These are phyloP conservation scores for Gallinago solitaria DNA, from an alignment of 2,797 vertebrate species.

Conservation along the genomic window DNA sequence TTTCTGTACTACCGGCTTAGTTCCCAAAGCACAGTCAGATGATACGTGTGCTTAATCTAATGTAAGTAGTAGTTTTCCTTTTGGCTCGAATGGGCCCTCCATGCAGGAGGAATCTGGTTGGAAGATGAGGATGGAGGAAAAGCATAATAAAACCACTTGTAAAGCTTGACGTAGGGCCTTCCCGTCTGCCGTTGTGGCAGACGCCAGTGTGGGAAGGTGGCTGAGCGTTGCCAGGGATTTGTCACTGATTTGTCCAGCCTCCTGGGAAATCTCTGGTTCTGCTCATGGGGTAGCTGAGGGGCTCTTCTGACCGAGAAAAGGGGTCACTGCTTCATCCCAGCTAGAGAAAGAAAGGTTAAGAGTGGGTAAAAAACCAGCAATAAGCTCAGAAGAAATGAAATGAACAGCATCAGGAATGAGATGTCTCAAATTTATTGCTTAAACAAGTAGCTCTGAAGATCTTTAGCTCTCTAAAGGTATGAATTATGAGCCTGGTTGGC, in stretches of 20 bases:
- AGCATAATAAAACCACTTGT: background rate
- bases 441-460: background rate
- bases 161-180: background rate
- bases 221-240: background rate
- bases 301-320: background rate
- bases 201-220: background rate
- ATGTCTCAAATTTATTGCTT: conserved; percentile 33
- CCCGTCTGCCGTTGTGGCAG: background rate
- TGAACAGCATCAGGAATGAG: background rate
- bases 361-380: background rate
- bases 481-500: conserved; percentile 23
- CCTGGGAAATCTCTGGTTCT: background rate
- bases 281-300: background rate
- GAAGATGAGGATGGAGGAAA: background rate
- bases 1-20: background rate
- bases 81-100: background rate
- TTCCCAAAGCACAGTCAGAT: background rate
- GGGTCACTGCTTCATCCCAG: background rate
- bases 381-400: background rate
- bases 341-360: background rate
- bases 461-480: conserved; percentile 13
- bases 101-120: background rate
- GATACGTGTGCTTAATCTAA: background rate
- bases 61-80: background rate
- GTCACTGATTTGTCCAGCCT: background rate